phyloP scores from a whole-genome alignment of 1,140 invertebrate species.

The Phenacoccus solenopsis region DNA sequence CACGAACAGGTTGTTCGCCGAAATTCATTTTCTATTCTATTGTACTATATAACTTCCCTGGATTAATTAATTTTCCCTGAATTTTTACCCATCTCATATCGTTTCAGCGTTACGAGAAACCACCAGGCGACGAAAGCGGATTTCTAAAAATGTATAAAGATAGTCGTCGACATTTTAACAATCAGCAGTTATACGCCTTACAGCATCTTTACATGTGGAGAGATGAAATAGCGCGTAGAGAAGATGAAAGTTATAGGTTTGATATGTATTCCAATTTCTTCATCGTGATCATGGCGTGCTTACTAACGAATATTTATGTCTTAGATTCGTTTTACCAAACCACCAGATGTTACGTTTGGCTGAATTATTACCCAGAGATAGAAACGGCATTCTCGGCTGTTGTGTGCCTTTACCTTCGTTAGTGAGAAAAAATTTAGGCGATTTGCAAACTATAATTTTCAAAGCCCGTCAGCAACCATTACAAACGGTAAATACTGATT shows the following conservation, averaged over 20 bases:
- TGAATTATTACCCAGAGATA: conserved; percentile 80
- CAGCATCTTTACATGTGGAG: conserved; percentile 78
- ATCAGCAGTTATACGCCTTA: conserved; percentile 69
- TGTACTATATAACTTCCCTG: background rate
- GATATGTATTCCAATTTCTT: conserved; percentile 23
- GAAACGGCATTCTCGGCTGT: conserved; percentile 84
- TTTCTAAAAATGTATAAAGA: conserved; percentile 62
- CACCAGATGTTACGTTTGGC: conserved; percentile 89
- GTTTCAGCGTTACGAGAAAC: background rate
- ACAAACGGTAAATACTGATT: conserved; percentile 40
- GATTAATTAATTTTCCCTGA: background rate
- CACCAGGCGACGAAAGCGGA: conserved; percentile 43
- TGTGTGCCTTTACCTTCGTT: conserved; percentile 87
- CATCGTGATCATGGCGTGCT: no score
- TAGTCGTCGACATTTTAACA: conserved; percentile 70
- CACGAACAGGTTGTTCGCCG: no score
- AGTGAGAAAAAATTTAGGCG: conserved; percentile 58
- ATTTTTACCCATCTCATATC: background rate
- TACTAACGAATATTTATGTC: conserved; percentile 26
- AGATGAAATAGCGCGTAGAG: conserved; percentile 63
- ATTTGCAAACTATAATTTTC: conserved; percentile 62
- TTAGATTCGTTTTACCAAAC: conserved; percentile 82
- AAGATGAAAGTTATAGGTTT: conserved; percentile 81
- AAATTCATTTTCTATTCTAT: background rate
- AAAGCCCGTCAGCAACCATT: conserved; percentile 60